Conservation (phyloP, 1,140 invertebrate species). For the Mercenaria mercenaria region DNA sequence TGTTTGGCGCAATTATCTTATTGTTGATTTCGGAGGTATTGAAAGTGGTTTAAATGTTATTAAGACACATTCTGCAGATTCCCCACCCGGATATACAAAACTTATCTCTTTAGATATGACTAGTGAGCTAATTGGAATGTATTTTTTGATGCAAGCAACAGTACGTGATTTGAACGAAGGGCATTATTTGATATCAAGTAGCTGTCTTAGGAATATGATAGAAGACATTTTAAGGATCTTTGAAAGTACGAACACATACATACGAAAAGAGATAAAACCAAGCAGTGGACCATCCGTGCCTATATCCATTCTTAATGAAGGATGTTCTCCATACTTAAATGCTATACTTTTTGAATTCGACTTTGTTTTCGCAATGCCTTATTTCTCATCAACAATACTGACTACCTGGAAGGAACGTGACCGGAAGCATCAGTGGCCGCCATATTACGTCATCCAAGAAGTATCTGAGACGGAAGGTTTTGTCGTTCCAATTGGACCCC, state of each 20-base stretch:
- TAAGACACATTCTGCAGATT: not conserved
- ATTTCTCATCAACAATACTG: not conserved
- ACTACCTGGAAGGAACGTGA: not conserved
- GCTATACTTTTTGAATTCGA: not conserved
- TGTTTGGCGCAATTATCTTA: not conserved
- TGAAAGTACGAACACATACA: not conserved
- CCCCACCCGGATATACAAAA: not conserved
- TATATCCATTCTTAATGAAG: not conserved
- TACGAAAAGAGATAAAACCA: not conserved
- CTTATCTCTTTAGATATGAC: not conserved
- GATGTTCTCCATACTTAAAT: not conserved
- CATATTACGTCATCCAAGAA: not conserved
- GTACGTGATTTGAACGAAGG: not conserved
- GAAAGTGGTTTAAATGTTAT: not conserved
- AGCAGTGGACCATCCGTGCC: not conserved
- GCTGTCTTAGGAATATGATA: not conserved
- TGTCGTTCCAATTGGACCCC: not conserved
- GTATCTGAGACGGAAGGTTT: not conserved
- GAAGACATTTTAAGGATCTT: not conserved
- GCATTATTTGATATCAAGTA: not conserved
- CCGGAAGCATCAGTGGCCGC: not conserved
- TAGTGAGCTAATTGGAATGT: not conserved
- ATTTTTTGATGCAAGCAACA: not conserved
- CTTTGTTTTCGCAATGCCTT: not conserved
- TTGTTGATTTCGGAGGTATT: not conserved